Conservation (phyloP, 2,113 vertebrate species). For the Stigmatopora nigra region DNA sequence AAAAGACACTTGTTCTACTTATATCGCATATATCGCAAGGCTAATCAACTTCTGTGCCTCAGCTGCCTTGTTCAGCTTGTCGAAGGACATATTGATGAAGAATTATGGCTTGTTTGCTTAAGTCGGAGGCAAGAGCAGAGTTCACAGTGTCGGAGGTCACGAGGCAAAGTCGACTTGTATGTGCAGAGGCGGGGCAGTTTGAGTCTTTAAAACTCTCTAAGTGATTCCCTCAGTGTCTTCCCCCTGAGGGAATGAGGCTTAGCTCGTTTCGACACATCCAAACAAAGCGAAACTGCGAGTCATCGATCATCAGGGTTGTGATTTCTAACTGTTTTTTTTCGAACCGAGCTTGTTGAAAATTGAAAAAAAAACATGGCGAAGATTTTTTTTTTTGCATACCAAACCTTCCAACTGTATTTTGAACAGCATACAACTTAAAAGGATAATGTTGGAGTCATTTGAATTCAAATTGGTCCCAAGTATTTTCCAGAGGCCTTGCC, state of each 20-base stretch:
- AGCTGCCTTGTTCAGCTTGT: slow-evolving; percentile 35
- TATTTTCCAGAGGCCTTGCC: background rate
- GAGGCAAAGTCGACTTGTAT: slow-evolving; percentile 52
- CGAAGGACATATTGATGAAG: slow-evolving; percentile 60
- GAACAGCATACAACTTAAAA: background rate
- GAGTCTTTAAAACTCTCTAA: slow-evolving; percentile 65
- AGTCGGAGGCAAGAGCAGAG: slow-evolving; percentile 65
- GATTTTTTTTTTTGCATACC: slow-evolving; percentile 1
- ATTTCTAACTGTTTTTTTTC: slow-evolving; percentile 39
- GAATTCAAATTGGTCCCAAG: background rate
- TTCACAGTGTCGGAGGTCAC: slow-evolving; percentile 60
- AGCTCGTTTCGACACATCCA: slow-evolving; percentile 60
- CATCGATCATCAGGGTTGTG: slow-evolving; percentile 25
- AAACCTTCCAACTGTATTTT: background rate
- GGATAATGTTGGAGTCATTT: background rate
- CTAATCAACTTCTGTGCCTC: background rate
- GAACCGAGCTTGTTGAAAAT: background rate
- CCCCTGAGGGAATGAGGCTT: slow-evolving; percentile 51
- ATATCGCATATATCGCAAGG: background rate
- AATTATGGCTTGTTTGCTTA: slow-evolving; percentile 73
- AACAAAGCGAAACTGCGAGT: slow-evolving; percentile 28
- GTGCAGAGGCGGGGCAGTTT: slow-evolving; percentile 50
- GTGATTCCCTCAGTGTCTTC: slow-evolving; percentile 58
- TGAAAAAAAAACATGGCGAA: background rate
- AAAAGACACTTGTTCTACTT: background rate